These are phyloP conservation scores for Zaprionus bogoriensis DNA, from an alignment of 2,888 invertebrate genomes.

Conservation along the genomic window DNA sequence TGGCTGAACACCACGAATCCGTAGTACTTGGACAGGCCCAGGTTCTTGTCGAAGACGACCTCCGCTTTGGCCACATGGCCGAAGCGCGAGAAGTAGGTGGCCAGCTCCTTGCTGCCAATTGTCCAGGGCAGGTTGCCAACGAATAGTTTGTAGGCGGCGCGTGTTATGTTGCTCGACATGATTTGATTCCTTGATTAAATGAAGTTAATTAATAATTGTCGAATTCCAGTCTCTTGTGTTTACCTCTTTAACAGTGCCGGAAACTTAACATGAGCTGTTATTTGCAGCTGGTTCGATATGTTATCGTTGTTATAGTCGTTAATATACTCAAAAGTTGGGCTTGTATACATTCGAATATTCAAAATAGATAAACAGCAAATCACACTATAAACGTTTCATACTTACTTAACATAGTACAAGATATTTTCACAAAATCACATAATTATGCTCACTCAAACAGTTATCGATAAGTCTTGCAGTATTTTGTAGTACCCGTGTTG, in stretches of 20 bases:
- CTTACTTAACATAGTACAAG: not conserved
- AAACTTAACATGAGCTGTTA: too few species aligned
- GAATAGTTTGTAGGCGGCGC: slow-evolving; percentile 86
- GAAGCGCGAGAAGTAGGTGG: slow-evolving; percentile 90
- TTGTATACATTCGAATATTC: too few species aligned
- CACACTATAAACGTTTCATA: too few species aligned
- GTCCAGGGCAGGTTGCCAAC: slow-evolving; percentile 93
- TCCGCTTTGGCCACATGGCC: slow-evolving; percentile 87
- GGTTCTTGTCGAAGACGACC: slow-evolving; percentile 89
- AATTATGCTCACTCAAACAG: too few species aligned
- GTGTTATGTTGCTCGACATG: slow-evolving; percentile 65
- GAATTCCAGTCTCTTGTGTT: slow-evolving; percentile 9
- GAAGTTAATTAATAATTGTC: slow-evolving; percentile 2
- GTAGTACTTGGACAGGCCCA: slow-evolving; percentile 90
- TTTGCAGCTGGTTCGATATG: too few species aligned
- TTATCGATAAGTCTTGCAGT: not conserved
- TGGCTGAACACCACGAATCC: slow-evolving; percentile 89
- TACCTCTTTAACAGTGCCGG: slow-evolving; percentile 16
- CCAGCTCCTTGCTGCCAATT: slow-evolving; percentile 87
- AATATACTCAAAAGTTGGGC: too few species aligned
- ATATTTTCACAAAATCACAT: too few species aligned
- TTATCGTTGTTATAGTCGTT: too few species aligned
- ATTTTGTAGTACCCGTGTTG: slow-evolving; percentile 9
- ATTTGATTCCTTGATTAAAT: slow-evolving; percentile 15
- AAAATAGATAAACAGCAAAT: too few species aligned